Base-by-base conservation (phyloP, 1,140 invertebrate genomes). In the Heliothis virescens region DNA sequence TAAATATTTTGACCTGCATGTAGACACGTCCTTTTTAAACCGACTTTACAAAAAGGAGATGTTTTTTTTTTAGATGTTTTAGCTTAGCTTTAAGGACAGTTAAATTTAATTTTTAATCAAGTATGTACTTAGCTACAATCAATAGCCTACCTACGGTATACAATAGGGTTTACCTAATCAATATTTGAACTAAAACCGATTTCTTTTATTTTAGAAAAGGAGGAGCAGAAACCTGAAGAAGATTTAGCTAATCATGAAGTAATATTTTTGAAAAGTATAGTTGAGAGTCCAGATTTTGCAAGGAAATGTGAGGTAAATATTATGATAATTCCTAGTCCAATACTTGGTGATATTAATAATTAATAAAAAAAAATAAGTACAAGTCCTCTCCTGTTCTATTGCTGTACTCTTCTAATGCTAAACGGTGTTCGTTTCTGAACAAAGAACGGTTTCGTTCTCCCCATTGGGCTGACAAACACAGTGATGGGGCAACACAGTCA, bases 201-300 rank as follows among this genome's bases (percentile, higher is more conserved):
- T 74, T 83, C 26, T 80, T 77, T 85, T 76, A 57, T 74, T 78
- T 87, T 92, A 94, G 92, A 94, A 85, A 90, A 89, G 77, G 85
- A 91, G 85, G 90, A 92, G 83, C 80, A 79, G 50, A 89, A 92
- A 83, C 91, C 92, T 53, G 92, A 92, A 86, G 90, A 95, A 84
- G 93, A 95, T 86, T 87, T 95, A 85, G 90, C 90, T 18, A 95
- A 95, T 82, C 94, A 94, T 82, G 94, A 95, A 82, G 91, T 92
- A 10, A 95, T 95, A 85, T 95, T 95, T 89, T 86, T 95, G 63
- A 94, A 89, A 90, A 93, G 93, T 65, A 94, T 95, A n/a, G 89
- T 95, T 9, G 94, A 95, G 84, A 95, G 94, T 85, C 94, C 94
- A 2, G 93, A 94, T 83, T 94, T 94, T 82, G 81, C 75, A 55